Evolutionary conservation across 2,888 invertebrate genomes (phyloP), one percentile per base, ranked within the genome.

Genomic region (Drosophila demipolita): DNA sequence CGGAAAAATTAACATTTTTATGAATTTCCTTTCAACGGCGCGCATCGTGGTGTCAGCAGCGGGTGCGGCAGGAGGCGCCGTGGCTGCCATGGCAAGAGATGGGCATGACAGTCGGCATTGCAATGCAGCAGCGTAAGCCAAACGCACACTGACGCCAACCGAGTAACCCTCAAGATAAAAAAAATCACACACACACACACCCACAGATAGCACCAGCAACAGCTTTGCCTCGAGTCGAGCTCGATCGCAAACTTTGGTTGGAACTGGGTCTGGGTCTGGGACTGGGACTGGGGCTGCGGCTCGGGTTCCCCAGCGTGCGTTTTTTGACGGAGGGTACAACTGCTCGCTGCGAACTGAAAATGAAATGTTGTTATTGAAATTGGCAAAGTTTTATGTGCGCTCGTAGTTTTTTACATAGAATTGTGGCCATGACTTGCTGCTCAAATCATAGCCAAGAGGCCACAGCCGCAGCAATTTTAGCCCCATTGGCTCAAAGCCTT

Each of bases 1-100:
- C 90, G 87, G 87, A 87, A 87, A 87, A 87, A 87, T 87, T 87
- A 87, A 87, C 90, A 87, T 87, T 87, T 87, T 87, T 89, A 87
- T 87, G 90, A 89, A 87, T 87, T 87, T 87, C 90, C 87, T 87
- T 90, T 87, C 89, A 86, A 75, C 82, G 83, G 69, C 88, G 80
- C 73, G 90, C 82, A 87, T 87, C 89, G 84, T 79, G 84, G 84
- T 84, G 83, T 82, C 82, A 80, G 76, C 82, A 64, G 54, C 40
- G 73, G 73, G 52, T 61, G 66, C 53, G 48, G 32, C 40, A 33
- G 15, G 35, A 8, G 12, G 36, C 23, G 26, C 2, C 42, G 42
- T 20, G 38, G 40, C 45, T 45, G 45, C 4, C 45, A 23, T 45
- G 23, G 45, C 45, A 45, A 53, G 64, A 36, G 66, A 53, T 36